phyloP scores from a whole-genome alignment of 2,888 invertebrate species.

The Acleris sparsana region DNA sequence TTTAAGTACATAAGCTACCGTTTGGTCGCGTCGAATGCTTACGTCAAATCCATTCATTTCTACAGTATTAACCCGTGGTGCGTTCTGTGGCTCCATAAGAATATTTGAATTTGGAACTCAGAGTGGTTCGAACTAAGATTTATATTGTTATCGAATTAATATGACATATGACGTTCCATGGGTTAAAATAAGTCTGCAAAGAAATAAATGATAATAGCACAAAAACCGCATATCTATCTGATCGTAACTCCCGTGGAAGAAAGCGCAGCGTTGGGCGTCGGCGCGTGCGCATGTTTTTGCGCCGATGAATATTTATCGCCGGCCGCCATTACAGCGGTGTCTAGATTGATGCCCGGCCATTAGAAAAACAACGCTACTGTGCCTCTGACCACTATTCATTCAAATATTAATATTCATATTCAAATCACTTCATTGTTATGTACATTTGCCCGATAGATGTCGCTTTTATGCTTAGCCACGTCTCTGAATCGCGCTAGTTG shows the following conservation, averaged over 20 bases:
- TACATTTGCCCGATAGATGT: not conserved
- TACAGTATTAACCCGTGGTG: too few species aligned
- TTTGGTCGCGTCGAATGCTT: too few species aligned
- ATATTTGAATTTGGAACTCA: too few species aligned
- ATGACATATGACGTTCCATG: too few species aligned
- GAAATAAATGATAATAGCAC: not conserved
- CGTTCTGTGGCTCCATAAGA: too few species aligned
- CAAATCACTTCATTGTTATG: not conserved
- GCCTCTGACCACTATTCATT: not conserved
- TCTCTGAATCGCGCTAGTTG: too few species aligned
- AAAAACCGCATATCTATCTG: not conserved
- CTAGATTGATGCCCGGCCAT: conserved; percentile 29
- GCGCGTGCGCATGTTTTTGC: conserved; percentile 80
- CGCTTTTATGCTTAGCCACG: not conserved
- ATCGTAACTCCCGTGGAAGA: conserved; percentile 63
- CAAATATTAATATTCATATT: not conserved
- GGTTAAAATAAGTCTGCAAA: not conserved
- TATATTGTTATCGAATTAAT: too few species aligned
- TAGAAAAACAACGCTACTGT: conserved; percentile 31
- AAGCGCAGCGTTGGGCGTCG: conserved; percentile 69
- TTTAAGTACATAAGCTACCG: too few species aligned
- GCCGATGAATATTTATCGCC: conserved; percentile 81
- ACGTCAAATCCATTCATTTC: too few species aligned
- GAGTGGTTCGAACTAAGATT: too few species aligned
- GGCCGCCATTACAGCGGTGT: conserved; percentile 50